Evolutionary conservation across 1,140 invertebrate genomes (phyloP).

Genomic region (Sarcophaga peregrina): DNA sequence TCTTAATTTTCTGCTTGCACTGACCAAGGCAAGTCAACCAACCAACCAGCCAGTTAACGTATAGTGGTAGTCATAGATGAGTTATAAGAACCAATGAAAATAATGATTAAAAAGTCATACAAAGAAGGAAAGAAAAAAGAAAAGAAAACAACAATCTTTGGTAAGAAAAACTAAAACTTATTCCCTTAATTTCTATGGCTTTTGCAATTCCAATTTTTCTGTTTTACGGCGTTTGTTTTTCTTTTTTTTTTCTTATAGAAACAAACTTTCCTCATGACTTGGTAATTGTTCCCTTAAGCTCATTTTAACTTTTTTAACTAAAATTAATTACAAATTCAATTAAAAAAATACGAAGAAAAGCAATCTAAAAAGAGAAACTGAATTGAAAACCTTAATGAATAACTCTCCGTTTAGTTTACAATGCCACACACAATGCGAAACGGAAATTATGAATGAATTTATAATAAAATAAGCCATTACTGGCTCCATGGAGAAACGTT

Average conservation of each 20-base stretch:
- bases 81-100: too few relatives aligned
- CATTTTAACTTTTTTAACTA: conserved; percentile 11
- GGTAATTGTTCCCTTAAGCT: conserved; percentile 14
- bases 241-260: too few relatives aligned
- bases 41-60: too few relatives aligned
- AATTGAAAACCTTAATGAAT: neutral
- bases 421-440: neutral
- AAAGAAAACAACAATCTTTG: neutral
- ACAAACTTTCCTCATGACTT: conserved; percentile 8
- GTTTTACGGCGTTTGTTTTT: too few relatives aligned
- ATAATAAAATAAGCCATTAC: too few relatives aligned
- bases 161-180: too few relatives aligned
- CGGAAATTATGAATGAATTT: neutral
- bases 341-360: neutral
- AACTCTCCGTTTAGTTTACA: neutral
- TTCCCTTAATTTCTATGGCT: too few relatives aligned
- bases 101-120: neutral
- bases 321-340: conserved; percentile 16
- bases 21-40: too few relatives aligned
- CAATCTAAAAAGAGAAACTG: neutral
- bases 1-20: too few relatives aligned
- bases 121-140: neutral
- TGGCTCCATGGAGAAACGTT: neutral
- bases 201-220: too few relatives aligned
- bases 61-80: too few relatives aligned